These are phyloP conservation scores for Ascidia mentula DNA, from an alignment of 23 tunicate species.

Conservation along the genomic window DNA sequence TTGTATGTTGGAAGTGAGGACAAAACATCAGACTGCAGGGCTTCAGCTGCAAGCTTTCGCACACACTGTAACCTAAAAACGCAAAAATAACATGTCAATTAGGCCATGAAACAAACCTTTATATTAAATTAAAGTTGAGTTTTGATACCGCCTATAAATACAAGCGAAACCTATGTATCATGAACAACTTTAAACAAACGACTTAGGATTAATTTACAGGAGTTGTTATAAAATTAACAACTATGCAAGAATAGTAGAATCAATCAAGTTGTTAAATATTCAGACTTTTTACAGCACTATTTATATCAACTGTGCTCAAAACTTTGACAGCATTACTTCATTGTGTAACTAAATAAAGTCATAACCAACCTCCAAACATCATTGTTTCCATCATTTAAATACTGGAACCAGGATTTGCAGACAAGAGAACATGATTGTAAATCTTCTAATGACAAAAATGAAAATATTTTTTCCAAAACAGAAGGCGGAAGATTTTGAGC, in stretches of 20 bases:
- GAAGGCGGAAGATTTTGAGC: slow-evolving; percentile 41
- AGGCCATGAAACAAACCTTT: no score
- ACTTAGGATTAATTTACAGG: not conserved
- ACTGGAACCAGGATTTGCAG: slow-evolving; percentile 77
- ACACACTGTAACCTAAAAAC: slow-evolving; percentile 69
- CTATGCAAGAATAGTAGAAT: no score
- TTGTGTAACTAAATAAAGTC: not conserved
- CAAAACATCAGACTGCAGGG: slow-evolving; percentile 45
- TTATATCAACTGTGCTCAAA: no score
- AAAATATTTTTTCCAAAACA: slow-evolving; percentile 54
- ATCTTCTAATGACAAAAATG: slow-evolving; percentile 53
- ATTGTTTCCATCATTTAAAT: slow-evolving; percentile 62
- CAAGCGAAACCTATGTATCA: no score
- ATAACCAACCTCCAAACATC: slow-evolving; percentile 70
- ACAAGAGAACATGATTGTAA: slow-evolving; percentile 61
- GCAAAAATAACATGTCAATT: no score
- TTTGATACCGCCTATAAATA: not conserved
- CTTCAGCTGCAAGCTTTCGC: slow-evolving; percentile 40
- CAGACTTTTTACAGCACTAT: no score
- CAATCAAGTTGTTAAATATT: no score
- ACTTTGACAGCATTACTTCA: no score
- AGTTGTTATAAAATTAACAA: not conserved
- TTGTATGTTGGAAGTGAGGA: slow-evolving; percentile 56
- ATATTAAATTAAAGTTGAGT: no score
- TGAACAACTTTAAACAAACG: not conserved